Evolutionary conservation across 2,113 vertebrate species (phyloP).

Genomic region (Nothobranchius furzeri): DNA sequence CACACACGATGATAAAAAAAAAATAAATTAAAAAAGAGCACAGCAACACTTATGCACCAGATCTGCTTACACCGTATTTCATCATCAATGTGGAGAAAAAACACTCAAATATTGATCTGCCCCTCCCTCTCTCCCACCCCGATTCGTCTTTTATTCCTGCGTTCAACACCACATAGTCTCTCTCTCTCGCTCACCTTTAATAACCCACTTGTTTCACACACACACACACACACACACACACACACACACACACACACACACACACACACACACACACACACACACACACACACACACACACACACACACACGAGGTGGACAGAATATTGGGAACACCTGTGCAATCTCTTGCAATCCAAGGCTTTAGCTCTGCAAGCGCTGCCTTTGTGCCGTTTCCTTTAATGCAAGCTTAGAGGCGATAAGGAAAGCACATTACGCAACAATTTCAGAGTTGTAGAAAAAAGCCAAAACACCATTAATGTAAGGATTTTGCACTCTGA

Average conservation of each 20-base stretch:
- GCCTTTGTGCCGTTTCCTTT: constrained; percentile 12
- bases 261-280: constrained; percentile 20
- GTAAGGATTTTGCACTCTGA: not conserved
- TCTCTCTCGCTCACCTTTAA: too few species aligned
- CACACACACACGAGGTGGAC: constrained; percentile 36
- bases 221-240: constrained; percentile 12
- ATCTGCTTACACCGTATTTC: constrained; percentile 82
- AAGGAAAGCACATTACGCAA: constrained; percentile 4
- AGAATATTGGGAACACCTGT: constrained; percentile 53
- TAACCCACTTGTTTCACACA: constrained; percentile 16
- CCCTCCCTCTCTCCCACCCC: constrained; percentile 46
- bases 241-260: constrained; percentile 13
- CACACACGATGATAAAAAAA: constrained; percentile 18
- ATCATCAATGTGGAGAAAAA: constrained; percentile 80
- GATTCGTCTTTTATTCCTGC: too few species aligned
- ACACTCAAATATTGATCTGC: constrained; percentile 78
- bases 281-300: constrained; percentile 5
- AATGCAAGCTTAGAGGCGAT: not conserved
- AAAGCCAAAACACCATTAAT: constrained; percentile 6
- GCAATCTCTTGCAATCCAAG: constrained; percentile 66
- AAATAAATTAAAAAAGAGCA: constrained; percentile 31
- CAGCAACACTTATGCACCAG: constrained; percentile 73
- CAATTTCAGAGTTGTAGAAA: not conserved
- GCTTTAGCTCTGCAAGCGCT: constrained; percentile 32
- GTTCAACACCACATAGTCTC: too few species aligned